A percentile compares a stretch with the other conserved stretches of the same genome.
Evolutionary conservation across 2,113 vertebrate genomes (phyloP).

Genomic region (Aythya baeri): DNA sequence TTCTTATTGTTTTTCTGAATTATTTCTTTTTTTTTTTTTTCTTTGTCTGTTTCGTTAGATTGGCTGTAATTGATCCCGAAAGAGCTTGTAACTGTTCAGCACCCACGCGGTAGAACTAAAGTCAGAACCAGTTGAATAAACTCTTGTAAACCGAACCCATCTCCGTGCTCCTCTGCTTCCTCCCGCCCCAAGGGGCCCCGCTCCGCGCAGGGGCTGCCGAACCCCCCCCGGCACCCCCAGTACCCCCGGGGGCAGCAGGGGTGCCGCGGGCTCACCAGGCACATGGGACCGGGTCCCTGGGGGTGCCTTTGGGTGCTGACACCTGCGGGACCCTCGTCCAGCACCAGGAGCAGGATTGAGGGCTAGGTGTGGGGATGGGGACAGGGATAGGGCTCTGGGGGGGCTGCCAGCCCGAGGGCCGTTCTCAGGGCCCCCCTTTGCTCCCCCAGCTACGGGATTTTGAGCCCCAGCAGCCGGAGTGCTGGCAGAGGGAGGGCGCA

Average conservation of each 20-base stretch:
- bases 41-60: constrained; percentile 76
- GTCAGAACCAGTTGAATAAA: constrained; percentile 93
- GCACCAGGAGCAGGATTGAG: no score
- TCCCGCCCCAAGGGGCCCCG: background rate
- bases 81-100: constrained; percentile 91
- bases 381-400: no score
- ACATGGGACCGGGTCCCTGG: background rate
- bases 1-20: constrained; percentile 79
- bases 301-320: rapidly evolving
- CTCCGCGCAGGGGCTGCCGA: background rate
- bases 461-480: background rate
- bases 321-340: background rate
- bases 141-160: constrained; percentile 80
- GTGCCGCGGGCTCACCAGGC: rapidly evolving
- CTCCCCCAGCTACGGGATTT: background rate
- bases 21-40: constrained; percentile 62
- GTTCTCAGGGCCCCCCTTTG: background rate
- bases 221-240: background rate
- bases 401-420: no score
- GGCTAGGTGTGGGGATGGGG: background rate
- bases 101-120: constrained; percentile 90
- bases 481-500: no score
- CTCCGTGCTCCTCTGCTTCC: background rate
- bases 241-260: background rate
- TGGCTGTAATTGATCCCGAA: constrained; percentile 84